A percentile compares a stretch with the other conserved stretches of the same genome.
Conservation (phyloP, 2,113 vertebrate species). For the Romanogobio albipinnatus region DNA sequence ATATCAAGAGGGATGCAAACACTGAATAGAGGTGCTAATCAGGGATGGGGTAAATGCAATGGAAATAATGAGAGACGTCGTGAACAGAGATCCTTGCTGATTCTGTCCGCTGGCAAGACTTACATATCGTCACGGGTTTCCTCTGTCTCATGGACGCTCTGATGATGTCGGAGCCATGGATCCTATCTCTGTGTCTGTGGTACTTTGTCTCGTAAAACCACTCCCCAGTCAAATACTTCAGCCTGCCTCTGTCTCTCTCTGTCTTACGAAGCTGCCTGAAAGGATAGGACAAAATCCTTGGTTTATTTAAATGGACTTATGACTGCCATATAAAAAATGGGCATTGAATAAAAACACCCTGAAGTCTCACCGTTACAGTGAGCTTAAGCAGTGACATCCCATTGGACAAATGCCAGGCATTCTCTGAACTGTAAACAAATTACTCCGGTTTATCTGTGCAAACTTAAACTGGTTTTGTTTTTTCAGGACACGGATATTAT, state of each 20-base stretch:
- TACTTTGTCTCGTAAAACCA: conserved; percentile 97
- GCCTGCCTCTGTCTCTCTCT: conserved; percentile 73
- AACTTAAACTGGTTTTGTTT: not conserved
- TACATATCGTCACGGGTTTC: conserved; percentile 77
- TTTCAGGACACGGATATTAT: not conserved
- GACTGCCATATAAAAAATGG: not conserved
- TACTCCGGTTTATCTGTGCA: conserved; percentile 1
- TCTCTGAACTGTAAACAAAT: conserved; percentile 1
- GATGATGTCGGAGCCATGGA: conserved; percentile 89
- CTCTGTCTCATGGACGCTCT: conserved; percentile 83
- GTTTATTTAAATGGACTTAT: not conserved
- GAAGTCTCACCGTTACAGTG: not conserved
- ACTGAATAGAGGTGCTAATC: not conserved
- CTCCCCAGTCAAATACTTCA: conserved; percentile 91
- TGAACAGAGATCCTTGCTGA: not conserved
- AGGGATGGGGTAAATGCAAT: not conserved
- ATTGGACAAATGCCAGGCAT: conserved; percentile 31
- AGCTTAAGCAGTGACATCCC: not conserved
- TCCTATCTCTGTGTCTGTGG: conserved; percentile 86
- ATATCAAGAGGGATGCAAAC: not conserved
- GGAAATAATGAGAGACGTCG: conserved; percentile 6
- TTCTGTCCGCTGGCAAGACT: conserved; percentile 54
- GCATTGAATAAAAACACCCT: not conserved
- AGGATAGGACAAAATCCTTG: not conserved
- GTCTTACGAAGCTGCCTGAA: conserved; percentile 83